Conservation (phyloP, 2,797 vertebrate genomes). For the Sarcoramphus papa region DNA sequence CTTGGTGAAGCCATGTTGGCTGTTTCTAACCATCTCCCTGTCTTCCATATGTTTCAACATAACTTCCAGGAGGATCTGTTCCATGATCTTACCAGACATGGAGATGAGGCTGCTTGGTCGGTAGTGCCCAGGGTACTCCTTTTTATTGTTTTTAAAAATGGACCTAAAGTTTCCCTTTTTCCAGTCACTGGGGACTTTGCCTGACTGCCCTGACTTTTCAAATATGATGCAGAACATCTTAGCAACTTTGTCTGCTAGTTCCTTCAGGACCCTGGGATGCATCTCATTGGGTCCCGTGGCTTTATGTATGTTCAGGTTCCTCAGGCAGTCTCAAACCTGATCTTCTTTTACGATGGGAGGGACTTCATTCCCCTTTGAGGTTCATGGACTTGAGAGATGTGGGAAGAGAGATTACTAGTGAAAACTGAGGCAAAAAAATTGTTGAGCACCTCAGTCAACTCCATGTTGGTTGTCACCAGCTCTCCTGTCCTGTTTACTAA, state of each 20-base stretch:
- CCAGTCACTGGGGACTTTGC: no score
- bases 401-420: neutral
- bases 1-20: neutral
- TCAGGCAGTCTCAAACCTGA: neutral
- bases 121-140: no score
- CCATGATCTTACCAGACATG: no score
- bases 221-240: neutral
- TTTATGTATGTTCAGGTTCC: neutral
- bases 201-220: neutral
- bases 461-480: neutral
- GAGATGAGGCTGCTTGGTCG: no score
- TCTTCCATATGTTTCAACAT: no score
- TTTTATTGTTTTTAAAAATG: no score
- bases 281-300: no score
- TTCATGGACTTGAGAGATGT: neutral
- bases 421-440: neutral
- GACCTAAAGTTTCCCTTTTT: neutral
- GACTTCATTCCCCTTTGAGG: neutral
- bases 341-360: neutral
- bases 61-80: no score
- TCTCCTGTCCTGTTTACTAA: neutral
- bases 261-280: neutral
- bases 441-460: neutral
- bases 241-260: no score
- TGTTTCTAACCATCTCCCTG: neutral